Evolutionary conservation across 1,140 invertebrate species (phyloP).

Genomic region (Nasonia giraulti): DNA sequence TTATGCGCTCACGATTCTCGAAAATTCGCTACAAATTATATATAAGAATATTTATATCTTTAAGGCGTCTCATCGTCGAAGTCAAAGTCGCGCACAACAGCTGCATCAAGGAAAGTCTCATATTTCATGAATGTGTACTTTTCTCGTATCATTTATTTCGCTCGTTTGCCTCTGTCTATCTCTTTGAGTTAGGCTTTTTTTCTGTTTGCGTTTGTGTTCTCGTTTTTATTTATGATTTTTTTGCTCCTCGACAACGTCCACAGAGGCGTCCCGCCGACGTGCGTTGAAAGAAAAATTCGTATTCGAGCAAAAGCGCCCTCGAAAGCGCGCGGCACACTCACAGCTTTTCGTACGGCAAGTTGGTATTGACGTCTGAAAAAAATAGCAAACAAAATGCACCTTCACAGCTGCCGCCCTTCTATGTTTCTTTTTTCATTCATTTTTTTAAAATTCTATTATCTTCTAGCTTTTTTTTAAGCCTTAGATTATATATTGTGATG

Average conservation of each 20-base stretch:
- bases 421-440: neutral
- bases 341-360: constrained; percentile 92
- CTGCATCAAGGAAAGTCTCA: constrained; percentile 45
- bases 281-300: constrained; percentile 69
- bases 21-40: constrained; percentile 30
- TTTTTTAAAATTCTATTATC: neutral
- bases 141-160: constrained; percentile 16
- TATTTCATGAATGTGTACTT: neutral
- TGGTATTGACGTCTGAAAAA: constrained; percentile 90
- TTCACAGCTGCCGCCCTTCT: constrained; percentile 57
- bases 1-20: neutral
- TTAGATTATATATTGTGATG: neutral
- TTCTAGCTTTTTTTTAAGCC: neutral
- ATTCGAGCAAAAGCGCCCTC: constrained; percentile 60
- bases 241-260: constrained; percentile 54
- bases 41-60: constrained; percentile 31
- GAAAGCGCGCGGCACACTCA: constrained; percentile 72
- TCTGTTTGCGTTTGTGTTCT: constrained; percentile 37
- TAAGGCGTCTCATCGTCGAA: constrained; percentile 17
- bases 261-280: constrained; percentile 59
- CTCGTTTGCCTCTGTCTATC: constrained; percentile 37
- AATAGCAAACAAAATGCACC: constrained; percentile 76
- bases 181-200: constrained; percentile 9
- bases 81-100: constrained; percentile 17
- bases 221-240: constrained; percentile 47